phyloP scores from a whole-genome alignment of 1,140 invertebrate genomes.

The Metaphire vulgaris region DNA sequence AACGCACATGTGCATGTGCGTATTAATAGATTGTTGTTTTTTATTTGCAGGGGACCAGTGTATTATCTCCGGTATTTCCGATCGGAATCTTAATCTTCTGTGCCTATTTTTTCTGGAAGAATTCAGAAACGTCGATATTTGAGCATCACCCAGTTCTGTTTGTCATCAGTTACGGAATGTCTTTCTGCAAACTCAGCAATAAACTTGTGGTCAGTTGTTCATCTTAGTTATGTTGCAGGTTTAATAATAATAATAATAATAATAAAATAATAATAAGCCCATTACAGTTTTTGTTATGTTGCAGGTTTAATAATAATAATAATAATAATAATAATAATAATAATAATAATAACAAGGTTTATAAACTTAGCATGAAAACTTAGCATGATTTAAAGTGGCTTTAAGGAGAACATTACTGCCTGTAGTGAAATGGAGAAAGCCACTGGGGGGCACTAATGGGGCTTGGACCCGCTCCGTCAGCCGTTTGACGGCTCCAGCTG shows the following conservation, averaged over 20 bases:
- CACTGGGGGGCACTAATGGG: too few species aligned
- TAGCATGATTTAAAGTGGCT: background rate
- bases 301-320: too few species aligned
- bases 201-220: constrained; percentile 79
- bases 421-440: too few species aligned
- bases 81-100: constrained; percentile 81
- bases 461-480: too few species aligned
- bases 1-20: background rate
- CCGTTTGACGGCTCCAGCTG: too few species aligned
- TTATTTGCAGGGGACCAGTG: constrained; percentile 78
- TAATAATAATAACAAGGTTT: background rate
- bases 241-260: too few species aligned
- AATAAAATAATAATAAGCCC: constrained; percentile 61
- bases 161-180: constrained; percentile 87
- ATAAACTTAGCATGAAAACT: background rate
- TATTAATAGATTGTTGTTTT: background rate
- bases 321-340: background rate
- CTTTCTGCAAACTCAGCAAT: constrained; percentile 92
- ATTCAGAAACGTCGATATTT: constrained; percentile 80
- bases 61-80: constrained; percentile 93
- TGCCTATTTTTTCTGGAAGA: constrained; percentile 87
- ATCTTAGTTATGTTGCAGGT: too few species aligned
- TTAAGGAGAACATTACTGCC: too few species aligned
- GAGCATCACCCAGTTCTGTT: constrained; percentile 90
- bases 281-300: background rate